Base-by-base conservation (phyloP, 2,888 invertebrate genomes). In the Mythimna ferrago region DNA sequence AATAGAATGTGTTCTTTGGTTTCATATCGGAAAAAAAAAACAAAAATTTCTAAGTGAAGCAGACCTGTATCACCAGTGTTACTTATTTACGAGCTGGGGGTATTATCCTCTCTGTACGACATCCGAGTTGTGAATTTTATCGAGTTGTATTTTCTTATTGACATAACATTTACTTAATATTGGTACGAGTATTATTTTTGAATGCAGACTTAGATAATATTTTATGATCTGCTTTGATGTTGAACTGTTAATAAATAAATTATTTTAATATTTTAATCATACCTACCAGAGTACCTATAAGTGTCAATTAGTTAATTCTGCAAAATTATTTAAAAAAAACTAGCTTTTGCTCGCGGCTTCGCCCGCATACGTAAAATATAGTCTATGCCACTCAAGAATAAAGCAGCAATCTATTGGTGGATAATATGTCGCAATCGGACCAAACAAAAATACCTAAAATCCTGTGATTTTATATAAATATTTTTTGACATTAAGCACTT, bases 141-240 rank as follows among this genome's bases (percentile, higher is more conserved):
- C 66, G 72, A 84, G 80, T 73, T 73, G 73, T 77, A 32, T 32
- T 73, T 81, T 81, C 65, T 81, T 67, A 80, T 82, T 81, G 74
- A 78, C 26, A 58, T 71, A 73, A 78, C 60, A 86, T 73, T 71
- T 87, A 87, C 84, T 69, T 69, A 44, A 66, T 73, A 81, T 66
- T 73, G 38, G 68, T 62, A n/a, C n/a, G n/a, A n/a, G 68, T 62
- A 63, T 76, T 58, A 61, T 79, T 71, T 79, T 66, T 11, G 21
- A 51, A 66, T 38, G 6, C 19, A n/a, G 38, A 48, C 10, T 61
- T 75, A n/a, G n/a, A n/a, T 75, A 66, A 32, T 66, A 54, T 60
- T 74, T 38, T 48, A 48, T 48, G 53, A 48, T 38, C 26, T 1
- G 14, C 10, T 38, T 41, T 0, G 2, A 61, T 41, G 19, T 48